A percentile compares a stretch with the other conserved stretches of the same genome.
These are phyloP conservation scores for Trichomycterus rosablanca DNA, from an alignment of 2,113 vertebrate genomes.

Conservation along the genomic window DNA sequence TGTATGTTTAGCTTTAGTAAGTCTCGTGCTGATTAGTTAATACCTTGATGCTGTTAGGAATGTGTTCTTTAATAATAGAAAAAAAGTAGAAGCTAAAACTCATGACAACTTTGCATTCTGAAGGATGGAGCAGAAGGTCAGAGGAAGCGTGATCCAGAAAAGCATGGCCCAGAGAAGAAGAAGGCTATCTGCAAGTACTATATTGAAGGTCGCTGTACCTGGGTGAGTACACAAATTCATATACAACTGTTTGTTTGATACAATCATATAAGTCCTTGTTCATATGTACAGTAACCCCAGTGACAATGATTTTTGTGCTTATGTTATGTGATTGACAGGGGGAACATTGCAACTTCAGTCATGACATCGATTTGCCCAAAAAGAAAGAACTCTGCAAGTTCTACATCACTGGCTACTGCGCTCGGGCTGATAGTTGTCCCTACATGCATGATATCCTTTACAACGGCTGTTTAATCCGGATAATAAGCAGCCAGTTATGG, in stretches of 20 bases:
- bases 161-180: slow-evolving; percentile 85
- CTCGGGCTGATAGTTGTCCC: slow-evolving; percentile 86
- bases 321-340: slow-evolving; percentile 65
- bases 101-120: neutral
- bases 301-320: slow-evolving; percentile 1
- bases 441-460: slow-evolving; percentile 98
- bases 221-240: slow-evolving; percentile 73
- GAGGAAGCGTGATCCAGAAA: slow-evolving; percentile 78
- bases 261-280: too few species aligned
- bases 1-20: too few species aligned
- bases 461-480: neutral
- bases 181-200: slow-evolving; percentile 98
- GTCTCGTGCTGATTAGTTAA: too few species aligned
- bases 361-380: slow-evolving; percentile 90
- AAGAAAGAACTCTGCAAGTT: slow-evolving; percentile 96
- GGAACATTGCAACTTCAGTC: slow-evolving; percentile 95
- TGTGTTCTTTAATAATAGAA: too few species aligned
- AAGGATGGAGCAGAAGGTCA: slow-evolving; percentile 65
- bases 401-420: slow-evolving; percentile 93
- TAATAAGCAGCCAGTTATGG: neutral
- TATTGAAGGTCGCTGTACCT: slow-evolving; percentile 89
- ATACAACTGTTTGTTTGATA: neutral
- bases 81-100: neutral
- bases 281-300: neutral
- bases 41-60: too few species aligned